Conservation (phyloP, 1,140 invertebrate genomes). For the Drosophila micromelanica region DNA sequence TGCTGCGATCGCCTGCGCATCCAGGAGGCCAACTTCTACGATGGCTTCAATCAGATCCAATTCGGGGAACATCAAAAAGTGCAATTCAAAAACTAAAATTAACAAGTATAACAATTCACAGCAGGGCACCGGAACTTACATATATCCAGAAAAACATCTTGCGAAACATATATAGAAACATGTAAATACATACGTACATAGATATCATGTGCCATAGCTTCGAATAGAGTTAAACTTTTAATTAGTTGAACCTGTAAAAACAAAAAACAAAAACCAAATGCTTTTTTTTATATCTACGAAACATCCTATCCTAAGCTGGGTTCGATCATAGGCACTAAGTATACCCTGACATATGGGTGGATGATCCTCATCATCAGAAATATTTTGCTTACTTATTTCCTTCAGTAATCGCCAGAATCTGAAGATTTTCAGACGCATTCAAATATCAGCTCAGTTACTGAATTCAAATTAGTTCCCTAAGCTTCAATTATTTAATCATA, state of each 20-base stretch:
- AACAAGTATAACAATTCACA: not conserved
- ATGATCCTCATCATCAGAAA: too few relatives aligned
- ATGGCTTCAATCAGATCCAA: not conserved
- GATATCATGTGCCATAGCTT: slow-evolving; percentile 18
- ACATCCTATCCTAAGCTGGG: not conserved
- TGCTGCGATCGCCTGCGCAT: slow-evolving; percentile 13
- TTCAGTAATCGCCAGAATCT: too few relatives aligned
- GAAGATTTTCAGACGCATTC: too few relatives aligned
- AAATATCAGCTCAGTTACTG: too few relatives aligned
- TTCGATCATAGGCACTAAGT: too few relatives aligned
- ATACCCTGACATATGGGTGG: too few relatives aligned
- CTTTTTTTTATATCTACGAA: not conserved
- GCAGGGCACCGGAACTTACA: too few relatives aligned
- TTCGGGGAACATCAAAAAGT: not conserved
- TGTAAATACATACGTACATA: slow-evolving; percentile 13
- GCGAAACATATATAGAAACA: slow-evolving; percentile 2
- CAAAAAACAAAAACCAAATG: not conserved
- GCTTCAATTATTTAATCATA: too few relatives aligned
- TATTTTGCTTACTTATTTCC: too few relatives aligned
- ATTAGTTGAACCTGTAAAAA: slow-evolving; percentile 2
- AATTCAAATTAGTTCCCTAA: too few relatives aligned
- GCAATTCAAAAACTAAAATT: not conserved
- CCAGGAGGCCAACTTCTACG: slow-evolving; percentile 20
- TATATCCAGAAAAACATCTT: not conserved
- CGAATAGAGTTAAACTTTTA: slow-evolving; percentile 15